These are phyloP conservation scores for Microcaecilia unicolor DNA, from an alignment of 2,797 vertebrate genomes.

Conservation along the genomic window DNA sequence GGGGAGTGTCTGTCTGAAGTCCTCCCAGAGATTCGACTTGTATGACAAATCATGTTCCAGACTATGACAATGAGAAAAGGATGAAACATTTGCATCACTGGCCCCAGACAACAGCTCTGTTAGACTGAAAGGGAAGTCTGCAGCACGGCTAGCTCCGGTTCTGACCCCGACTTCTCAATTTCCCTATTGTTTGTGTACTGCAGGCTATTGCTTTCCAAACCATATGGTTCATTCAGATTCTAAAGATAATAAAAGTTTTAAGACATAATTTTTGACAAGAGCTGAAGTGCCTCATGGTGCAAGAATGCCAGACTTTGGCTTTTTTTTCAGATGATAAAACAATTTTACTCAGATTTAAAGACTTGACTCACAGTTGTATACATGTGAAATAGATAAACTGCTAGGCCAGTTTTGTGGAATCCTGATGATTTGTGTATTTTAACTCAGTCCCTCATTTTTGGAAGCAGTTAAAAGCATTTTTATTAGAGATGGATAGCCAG, in stretches of 20 bases:
- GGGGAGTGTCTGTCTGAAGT: slow-evolving; percentile 39
- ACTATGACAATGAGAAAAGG: slow-evolving; percentile 38
- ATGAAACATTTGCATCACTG: slow-evolving; percentile 51
- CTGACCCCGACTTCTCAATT: slow-evolving; percentile 65
- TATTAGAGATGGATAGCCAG: too few relatives aligned
- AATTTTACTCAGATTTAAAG: too few relatives aligned
- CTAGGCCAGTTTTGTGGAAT: too few relatives aligned
- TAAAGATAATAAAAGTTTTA: slow-evolving; percentile 33
- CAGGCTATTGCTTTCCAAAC: slow-evolving; percentile 67
- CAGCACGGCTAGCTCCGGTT: slow-evolving; percentile 67
- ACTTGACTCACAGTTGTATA: too few relatives aligned
- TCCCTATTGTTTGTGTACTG: slow-evolving; percentile 71
- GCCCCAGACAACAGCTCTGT: slow-evolving; percentile 86
- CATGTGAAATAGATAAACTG: too few relatives aligned
- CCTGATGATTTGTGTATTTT: too few relatives aligned
- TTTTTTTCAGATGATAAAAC: too few relatives aligned
- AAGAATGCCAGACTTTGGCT: too few relatives aligned
- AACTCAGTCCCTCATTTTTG: too few relatives aligned
- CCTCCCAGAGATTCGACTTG: slow-evolving; percentile 85
- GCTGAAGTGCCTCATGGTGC: too few relatives aligned
- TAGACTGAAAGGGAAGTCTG: slow-evolving; percentile 77
- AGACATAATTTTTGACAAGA: too few relatives aligned
- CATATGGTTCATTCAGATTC: slow-evolving; percentile 62
- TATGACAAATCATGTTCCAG: slow-evolving; percentile 87
- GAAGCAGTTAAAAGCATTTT: too few relatives aligned